Base-by-base conservation (phyloP, 2,113 vertebrate species). In the Panthera tigris region DNA sequence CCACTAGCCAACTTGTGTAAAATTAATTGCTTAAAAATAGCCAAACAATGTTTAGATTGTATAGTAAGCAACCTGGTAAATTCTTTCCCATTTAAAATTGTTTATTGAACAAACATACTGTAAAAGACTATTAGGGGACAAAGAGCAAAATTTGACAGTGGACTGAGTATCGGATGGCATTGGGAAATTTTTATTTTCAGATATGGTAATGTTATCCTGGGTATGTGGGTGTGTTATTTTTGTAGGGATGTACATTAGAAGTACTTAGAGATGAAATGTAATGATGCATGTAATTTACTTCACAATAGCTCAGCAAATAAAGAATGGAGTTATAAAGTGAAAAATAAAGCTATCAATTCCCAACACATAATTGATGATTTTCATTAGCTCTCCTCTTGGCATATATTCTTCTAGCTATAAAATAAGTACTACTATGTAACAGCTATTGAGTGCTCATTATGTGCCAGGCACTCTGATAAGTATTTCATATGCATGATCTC, bases 11-110 rank as follows among this genome's bases (percentile, higher is more conserved):
- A 55, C 12, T 48, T n/a, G 25, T 29, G 79, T 52, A 85, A 97
- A 97, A 95, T 93, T 91, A 89, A 97, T 89, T 87, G 81, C 63
- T 90, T 76, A 68, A 33, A 96, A 93, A 93, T 92, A 25, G 12
- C 74, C 66, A 95, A 85, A 71, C n/a, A 73, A 85, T 85, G 11
- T 52, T 81, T 89, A 85, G n/a, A 63, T 52, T 76, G 82, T 45
- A 69, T 61, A 16, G 36, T 89, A 95, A 97, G 52, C 29, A 65
- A 90, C 36, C 63, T 36, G 74, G 14, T 39, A 36, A 85, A 65
- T 29, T 5, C 27, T 76, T 71, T 84, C 33, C 74, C 12, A 69
- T 78, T 97, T 89, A 79, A 79, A 95, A 69, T 45, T 39, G n/a
- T 79, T 87, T 73, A 69, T 36, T 76, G n/a, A 50, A 78, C 41